phyloP scores from a whole-genome alignment of 2,888 invertebrate species.

The Ceraclea dissimilis region DNA sequence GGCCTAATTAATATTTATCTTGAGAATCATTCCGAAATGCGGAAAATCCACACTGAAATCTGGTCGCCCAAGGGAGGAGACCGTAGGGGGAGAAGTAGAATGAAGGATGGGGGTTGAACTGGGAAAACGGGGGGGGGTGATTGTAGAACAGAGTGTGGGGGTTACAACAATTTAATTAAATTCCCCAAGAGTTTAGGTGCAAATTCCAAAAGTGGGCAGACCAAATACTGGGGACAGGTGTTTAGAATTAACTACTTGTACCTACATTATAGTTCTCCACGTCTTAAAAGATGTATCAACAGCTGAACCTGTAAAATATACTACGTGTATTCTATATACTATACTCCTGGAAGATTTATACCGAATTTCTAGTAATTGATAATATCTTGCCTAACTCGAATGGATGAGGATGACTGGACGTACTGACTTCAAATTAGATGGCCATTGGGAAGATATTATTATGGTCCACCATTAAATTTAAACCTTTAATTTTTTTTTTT shows the following conservation, averaged over 20 bases:
- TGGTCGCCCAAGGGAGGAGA: not conserved
- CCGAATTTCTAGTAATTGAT: too few relatives aligned
- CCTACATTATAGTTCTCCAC: not conserved
- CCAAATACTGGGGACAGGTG: slow-evolving; percentile 3
- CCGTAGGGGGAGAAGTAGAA: too few relatives aligned
- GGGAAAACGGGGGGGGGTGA: not conserved
- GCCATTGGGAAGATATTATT: too few relatives aligned
- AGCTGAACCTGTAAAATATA: too few relatives aligned
- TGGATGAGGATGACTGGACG: too few relatives aligned
- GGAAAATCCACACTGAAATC: not conserved
- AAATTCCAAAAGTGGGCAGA: slow-evolving; percentile 8
- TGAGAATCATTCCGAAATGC: not conserved
- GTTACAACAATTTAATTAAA: slow-evolving; percentile 12
- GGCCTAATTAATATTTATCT: not conserved
- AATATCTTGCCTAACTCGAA: too few relatives aligned
- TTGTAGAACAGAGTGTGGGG: not conserved
- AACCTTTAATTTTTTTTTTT: too few relatives aligned
- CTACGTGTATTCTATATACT: too few relatives aligned
- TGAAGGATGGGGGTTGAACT: not conserved
- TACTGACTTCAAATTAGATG: too few relatives aligned
- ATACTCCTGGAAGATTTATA: too few relatives aligned
- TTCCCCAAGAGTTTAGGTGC: slow-evolving; percentile 12
- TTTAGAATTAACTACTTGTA: not conserved
- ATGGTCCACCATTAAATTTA: too few relatives aligned
- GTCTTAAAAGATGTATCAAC: too few relatives aligned